Percentiles rank a stretch among this genome's conserved stretches.
phyloP scores from a whole-genome alignment of 2,888 invertebrate species.

The Chymomyza caudatula region DNA sequence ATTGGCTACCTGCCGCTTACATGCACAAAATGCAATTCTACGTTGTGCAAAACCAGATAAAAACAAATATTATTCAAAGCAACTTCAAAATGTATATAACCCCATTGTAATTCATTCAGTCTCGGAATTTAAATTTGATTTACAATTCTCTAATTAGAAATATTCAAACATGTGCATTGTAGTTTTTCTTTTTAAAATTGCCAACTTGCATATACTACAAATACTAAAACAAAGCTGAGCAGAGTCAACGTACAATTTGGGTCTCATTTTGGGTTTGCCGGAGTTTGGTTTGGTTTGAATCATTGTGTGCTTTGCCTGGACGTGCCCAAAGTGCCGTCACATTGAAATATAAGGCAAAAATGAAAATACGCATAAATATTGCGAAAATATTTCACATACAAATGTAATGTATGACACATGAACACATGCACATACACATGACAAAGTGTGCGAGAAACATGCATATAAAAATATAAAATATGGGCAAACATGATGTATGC shows the following conservation, averaged over 20 bases:
- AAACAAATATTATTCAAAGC: background rate
- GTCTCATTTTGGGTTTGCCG: background rate
- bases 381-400: conserved; percentile 58
- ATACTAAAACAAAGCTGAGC: background rate
- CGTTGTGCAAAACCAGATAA: no score
- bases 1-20: no score
- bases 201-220: background rate
- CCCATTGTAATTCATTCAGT: background rate
- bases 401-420: conserved; percentile 47
- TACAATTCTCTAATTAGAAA: background rate
- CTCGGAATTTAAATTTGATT: background rate
- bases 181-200: background rate
- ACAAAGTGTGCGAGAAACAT: conserved; percentile 5
- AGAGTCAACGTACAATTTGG: background rate
- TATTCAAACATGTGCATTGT: background rate
- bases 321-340: background rate
- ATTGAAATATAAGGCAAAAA: conserved; percentile 31
- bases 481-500: conserved; percentile 72
- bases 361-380: conserved; percentile 62
- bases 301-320: background rate
- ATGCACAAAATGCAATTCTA: no score
- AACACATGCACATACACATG: conserved; percentile 9
- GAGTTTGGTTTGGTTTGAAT: background rate
- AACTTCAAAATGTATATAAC: background rate
- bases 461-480: conserved; percentile 60